Conservation (phyloP, 2,113 vertebrate species). For the Anoura caudifer region DNA sequence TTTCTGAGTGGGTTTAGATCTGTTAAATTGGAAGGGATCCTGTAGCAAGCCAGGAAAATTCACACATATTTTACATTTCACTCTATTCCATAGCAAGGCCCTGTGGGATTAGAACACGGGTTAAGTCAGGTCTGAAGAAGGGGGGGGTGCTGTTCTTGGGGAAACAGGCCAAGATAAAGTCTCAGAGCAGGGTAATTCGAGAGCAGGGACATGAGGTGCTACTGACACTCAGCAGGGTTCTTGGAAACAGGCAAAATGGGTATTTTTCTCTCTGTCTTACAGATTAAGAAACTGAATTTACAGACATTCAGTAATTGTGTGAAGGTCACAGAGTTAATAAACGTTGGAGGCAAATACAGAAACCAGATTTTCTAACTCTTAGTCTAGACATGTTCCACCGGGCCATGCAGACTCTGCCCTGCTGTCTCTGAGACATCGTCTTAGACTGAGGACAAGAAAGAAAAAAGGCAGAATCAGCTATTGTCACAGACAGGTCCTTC, state of each 20-base stretch:
- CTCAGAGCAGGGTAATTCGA: neutral
- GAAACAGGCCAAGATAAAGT: neutral
- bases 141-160: neutral
- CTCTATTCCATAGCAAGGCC: neutral
- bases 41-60: neutral
- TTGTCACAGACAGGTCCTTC: neutral
- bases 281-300: neutral
- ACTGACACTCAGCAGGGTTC: neutral
- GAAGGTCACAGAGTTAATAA: neutral
- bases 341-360: neutral
- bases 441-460: neutral
- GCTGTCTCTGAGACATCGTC: neutral
- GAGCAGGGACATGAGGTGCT: neutral
- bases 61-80: neutral
- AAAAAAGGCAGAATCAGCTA: neutral
- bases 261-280: neutral
- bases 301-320: neutral
- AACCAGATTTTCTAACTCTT: neutral
- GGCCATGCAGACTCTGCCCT: neutral
- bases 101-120: neutral
- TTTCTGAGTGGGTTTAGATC: neutral
- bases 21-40: neutral
- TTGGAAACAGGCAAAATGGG: neutral
- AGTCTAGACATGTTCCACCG: neutral
- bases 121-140: neutral